These are phyloP conservation scores for Riparia riparia DNA, from an alignment of 2,113 vertebrate species.

Conservation along the genomic window DNA sequence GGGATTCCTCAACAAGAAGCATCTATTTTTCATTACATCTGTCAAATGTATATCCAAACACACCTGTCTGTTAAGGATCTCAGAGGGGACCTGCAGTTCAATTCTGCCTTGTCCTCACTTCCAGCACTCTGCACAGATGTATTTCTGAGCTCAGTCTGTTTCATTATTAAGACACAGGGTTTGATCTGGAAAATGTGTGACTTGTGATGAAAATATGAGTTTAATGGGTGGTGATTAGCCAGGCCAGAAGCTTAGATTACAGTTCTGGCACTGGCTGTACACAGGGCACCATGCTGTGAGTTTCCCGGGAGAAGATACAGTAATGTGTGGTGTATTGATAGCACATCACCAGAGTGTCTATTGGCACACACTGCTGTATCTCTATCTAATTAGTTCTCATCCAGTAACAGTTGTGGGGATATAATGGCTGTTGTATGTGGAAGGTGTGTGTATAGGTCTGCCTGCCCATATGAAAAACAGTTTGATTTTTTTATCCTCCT, in stretches of 20 bases:
- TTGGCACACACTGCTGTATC: background rate
- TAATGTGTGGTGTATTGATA: background rate
- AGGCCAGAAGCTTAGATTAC: background rate
- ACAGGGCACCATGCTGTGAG: background rate
- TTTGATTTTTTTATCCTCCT: background rate
- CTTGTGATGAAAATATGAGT: background rate
- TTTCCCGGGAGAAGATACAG: background rate
- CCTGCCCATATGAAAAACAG: background rate
- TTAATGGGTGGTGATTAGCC: background rate
- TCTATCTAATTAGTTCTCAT: background rate
- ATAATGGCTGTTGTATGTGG: background rate
- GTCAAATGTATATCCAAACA: background rate
- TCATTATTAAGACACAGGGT: background rate
- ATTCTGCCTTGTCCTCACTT: background rate
- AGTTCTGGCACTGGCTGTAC: background rate
- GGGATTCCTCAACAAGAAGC: background rate
- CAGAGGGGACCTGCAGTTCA: background rate
- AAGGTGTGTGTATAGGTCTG: background rate
- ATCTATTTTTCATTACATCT: background rate
- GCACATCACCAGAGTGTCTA: background rate
- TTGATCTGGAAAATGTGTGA: background rate
- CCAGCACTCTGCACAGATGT: background rate
- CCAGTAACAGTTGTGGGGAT: background rate
- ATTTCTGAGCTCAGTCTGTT: background rate
- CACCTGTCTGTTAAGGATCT: background rate